Evolutionary conservation across 2,113 vertebrate species (phyloP).

Genomic region (Thunnus thynnus): DNA sequence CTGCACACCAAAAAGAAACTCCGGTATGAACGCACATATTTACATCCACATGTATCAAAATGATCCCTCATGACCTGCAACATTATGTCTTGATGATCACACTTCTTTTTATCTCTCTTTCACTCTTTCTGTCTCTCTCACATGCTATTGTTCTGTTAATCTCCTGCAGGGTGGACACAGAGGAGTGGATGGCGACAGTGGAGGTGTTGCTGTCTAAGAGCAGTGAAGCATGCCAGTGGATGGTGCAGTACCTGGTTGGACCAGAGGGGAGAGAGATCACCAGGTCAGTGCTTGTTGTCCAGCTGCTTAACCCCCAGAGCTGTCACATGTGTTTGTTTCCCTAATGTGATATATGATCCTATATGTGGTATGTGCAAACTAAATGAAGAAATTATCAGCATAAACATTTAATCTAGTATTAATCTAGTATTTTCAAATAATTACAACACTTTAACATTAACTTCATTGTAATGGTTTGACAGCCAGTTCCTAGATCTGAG

Average conservation of each 20-base stretch:
- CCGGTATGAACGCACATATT: slow-evolving; percentile 82
- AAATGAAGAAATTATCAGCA: neutral
- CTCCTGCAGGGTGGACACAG: slow-evolving; percentile 92
- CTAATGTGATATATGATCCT: neutral
- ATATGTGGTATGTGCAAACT: neutral
- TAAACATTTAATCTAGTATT: too few species aligned
- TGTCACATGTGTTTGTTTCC: neutral
- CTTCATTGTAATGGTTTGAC: too few species aligned
- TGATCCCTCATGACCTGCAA: neutral
- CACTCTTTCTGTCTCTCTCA: neutral
- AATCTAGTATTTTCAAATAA: too few species aligned
- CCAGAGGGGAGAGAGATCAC: slow-evolving; percentile 95
- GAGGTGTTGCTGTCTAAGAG: slow-evolving; percentile 97
- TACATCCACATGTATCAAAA: too few species aligned
- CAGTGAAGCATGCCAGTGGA: slow-evolving; percentile 96
- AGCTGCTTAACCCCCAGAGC: neutral
- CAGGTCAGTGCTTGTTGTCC: slow-evolving; percentile 85
- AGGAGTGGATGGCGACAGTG: slow-evolving; percentile 98
- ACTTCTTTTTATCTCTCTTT: neutral
- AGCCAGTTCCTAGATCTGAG: neutral
- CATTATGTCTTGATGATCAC: neutral
- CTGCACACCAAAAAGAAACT: slow-evolving; percentile 99
- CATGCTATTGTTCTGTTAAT: neutral
- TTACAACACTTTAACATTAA: too few species aligned
- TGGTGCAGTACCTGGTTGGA: slow-evolving; percentile 94